A percentile compares a stretch with the other conserved stretches of the same genome.
Conservation (phyloP, 2,113 vertebrate genomes). For the Psilopogon haemacephalus region DNA sequence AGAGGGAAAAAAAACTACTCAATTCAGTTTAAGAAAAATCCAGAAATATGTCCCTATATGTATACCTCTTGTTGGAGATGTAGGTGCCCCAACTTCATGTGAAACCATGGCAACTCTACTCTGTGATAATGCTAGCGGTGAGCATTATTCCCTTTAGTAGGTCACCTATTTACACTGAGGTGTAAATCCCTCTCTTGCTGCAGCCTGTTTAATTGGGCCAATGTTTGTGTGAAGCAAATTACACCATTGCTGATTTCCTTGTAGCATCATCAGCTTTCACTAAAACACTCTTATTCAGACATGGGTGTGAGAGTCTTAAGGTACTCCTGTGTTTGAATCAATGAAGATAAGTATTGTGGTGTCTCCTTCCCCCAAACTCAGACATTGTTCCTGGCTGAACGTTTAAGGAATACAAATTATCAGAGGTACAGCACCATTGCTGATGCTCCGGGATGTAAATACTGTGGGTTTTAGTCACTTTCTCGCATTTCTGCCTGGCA, state of each 20-base stretch:
- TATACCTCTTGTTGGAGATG: neutral
- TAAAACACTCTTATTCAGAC: neutral
- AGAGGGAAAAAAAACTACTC: neutral
- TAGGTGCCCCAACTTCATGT: neutral
- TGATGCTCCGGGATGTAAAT: no score
- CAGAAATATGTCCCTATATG: accelerated
- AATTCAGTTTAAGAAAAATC: neutral
- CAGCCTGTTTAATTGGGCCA: neutral
- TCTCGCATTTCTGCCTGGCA: no score
- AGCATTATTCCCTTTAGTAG: accelerated
- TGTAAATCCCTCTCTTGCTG: neutral
- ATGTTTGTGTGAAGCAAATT: neutral
- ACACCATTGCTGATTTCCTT: neutral
- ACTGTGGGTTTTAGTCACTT: no score
- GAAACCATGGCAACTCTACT: neutral
- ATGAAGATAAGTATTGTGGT: no score
- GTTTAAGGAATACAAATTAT: no score
- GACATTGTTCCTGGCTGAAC: no score
- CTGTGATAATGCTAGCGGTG: neutral
- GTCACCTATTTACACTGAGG: neutral
- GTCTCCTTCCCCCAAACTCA: no score
- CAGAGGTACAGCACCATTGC: no score
- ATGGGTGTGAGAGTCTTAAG: no score
- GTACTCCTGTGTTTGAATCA: no score
- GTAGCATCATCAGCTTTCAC: neutral